Percentiles rank a stretch among this genome's conserved stretches.
Conservation (phyloP, 1,140 invertebrate genomes). For the Dendrolimus punctatus region DNA sequence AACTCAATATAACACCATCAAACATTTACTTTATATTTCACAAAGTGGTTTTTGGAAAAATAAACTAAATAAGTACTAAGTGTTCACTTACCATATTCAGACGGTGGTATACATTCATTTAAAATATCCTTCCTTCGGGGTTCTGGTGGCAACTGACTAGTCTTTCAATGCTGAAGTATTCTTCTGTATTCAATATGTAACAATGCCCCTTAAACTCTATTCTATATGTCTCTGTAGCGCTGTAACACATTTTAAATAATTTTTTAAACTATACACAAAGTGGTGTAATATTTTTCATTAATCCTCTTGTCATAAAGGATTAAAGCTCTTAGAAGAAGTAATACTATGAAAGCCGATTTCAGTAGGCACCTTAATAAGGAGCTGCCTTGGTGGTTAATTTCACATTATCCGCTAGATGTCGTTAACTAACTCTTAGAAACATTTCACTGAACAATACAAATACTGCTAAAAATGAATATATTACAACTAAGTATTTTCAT, state of each 20-base stretch:
- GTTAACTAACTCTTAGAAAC: too few relatives aligned
- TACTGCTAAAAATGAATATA: too few relatives aligned
- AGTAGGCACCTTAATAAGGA: too few relatives aligned
- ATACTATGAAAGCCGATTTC: too few relatives aligned
- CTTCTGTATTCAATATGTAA: conserved; percentile 52
- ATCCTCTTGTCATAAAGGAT: too few relatives aligned
- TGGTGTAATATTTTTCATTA: background rate
- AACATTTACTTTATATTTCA: background rate
- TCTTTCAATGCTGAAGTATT: conserved; percentile 76
- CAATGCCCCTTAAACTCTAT: conserved; percentile 72
- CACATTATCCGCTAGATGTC: too few relatives aligned
- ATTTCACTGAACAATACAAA: too few relatives aligned
- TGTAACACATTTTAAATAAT: conserved; percentile 35
- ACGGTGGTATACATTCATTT: conserved; percentile 85
- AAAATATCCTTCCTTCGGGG: conserved; percentile 74
- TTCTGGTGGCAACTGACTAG: conserved; percentile 76
- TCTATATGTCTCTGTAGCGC: conserved; percentile 79
- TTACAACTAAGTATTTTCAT: too few relatives aligned
- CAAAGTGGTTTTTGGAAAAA: background rate
- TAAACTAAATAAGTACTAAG: background rate
- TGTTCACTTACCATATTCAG: conserved; percentile 84
- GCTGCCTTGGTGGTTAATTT: too few relatives aligned
- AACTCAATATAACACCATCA: background rate
- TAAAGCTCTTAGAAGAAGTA: too few relatives aligned
- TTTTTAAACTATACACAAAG: conserved; percentile 9